These are phyloP conservation scores for Netelia virgata DNA, from an alignment of 2,888 invertebrate species.

Conservation along the genomic window DNA sequence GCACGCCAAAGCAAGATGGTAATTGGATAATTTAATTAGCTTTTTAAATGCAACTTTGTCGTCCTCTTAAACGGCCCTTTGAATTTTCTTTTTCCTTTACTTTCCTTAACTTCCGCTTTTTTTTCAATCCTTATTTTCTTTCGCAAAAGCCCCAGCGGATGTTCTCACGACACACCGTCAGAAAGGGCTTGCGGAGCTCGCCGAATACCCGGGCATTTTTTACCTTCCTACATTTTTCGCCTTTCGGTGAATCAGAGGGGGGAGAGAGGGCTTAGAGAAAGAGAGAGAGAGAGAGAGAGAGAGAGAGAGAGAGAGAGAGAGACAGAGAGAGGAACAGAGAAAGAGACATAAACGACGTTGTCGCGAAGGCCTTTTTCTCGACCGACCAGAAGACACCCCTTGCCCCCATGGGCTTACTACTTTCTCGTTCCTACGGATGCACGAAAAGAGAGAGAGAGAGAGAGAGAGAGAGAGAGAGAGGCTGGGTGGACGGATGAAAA, in stretches of 20 bases:
- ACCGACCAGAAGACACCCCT: slow-evolving; percentile 23
- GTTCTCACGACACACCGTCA: slow-evolving; percentile 43
- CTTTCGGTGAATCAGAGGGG: too few species aligned
- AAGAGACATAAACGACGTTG: slow-evolving; percentile 42
- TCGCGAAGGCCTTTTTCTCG: slow-evolving; percentile 37
- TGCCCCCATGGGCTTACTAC: neutral
- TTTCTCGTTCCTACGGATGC: neutral
- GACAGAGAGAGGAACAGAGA: slow-evolving; percentile 20
- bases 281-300: slow-evolving; percentile 3
- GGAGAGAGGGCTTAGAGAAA: slow-evolving; percentile 16
- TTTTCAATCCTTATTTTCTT: slow-evolving; percentile 23
- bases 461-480: neutral
- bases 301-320: neutral
- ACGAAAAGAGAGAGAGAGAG: slow-evolving; percentile 18
- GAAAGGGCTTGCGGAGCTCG: neutral
- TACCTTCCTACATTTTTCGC: neutral
- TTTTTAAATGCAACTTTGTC: slow-evolving; percentile 79
- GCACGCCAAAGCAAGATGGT: slow-evolving; percentile 69
- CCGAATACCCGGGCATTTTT: slow-evolving; percentile 30
- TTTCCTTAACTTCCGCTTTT: slow-evolving; percentile 21
- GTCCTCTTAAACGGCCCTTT: slow-evolving; percentile 72
- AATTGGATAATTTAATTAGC: slow-evolving; percentile 81
- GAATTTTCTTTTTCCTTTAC: slow-evolving; percentile 3
- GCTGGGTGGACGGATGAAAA: slow-evolving; percentile 39
- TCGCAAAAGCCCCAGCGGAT: slow-evolving; percentile 44